Evolutionary conservation across 2,797 vertebrate species (phyloP).

Genomic region (Betta splendens): DNA sequence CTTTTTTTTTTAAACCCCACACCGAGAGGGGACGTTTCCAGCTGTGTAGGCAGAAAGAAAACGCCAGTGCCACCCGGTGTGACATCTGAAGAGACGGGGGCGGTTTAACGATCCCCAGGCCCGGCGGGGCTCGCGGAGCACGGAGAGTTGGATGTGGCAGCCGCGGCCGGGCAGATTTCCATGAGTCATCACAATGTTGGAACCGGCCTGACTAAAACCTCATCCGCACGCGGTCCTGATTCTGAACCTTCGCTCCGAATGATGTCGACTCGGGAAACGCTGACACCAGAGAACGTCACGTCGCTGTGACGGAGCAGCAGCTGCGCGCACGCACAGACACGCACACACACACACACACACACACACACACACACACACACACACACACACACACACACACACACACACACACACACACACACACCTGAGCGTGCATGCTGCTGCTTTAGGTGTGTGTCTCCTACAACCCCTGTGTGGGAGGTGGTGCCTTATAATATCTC

Average conservation of each 20-base stretch:
- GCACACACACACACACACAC: no score
- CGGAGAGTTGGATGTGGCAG: neutral
- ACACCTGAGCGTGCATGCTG: no score
- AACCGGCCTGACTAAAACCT: constrained; percentile 1
- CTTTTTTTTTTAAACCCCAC: no score
- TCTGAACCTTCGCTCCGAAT: constrained; percentile 5
- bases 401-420: no score
- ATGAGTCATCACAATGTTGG: neutral
- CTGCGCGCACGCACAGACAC: no score
- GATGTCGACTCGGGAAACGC: neutral
- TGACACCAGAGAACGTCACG: neutral
- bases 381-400: no score
- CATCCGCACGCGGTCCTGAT: constrained; percentile 9
- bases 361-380: no score
- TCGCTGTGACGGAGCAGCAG: neutral
- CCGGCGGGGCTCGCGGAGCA: constrained; percentile 25
- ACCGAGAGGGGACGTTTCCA: constrained; percentile 41
- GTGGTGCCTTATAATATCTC: constrained; percentile 10
- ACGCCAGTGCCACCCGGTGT: constrained; percentile 23
- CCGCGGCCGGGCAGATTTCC: neutral
- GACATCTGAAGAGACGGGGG: constrained; percentile 28
- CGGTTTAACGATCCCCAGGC: constrained; percentile 38
- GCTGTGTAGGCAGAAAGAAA: constrained; percentile 25
- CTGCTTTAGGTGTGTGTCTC: no score
- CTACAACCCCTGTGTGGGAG: no score